Percentiles rank a stretch among this genome's conserved stretches.
phyloP scores from a whole-genome alignment of 1,140 invertebrate genomes.

The Dryas iulia region DNA sequence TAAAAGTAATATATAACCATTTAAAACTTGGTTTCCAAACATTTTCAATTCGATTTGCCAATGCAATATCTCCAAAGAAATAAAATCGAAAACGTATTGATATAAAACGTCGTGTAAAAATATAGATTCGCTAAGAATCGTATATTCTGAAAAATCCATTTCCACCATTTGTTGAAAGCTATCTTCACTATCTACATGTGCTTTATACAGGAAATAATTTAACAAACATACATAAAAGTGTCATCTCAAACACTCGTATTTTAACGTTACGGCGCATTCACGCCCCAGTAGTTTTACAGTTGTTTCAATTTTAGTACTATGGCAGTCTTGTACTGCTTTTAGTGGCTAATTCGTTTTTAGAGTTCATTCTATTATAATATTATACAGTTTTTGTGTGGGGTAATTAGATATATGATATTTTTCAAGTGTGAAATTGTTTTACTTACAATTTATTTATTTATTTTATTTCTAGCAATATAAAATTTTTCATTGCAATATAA shows the following conservation, averaged over 20 bases:
- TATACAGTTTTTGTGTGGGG: too few relatives aligned
- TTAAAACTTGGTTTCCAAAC: too few relatives aligned
- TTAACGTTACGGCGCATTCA: not conserved
- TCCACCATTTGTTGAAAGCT: not conserved
- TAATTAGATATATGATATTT: too few relatives aligned
- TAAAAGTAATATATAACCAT: too few relatives aligned
- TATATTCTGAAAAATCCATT: not conserved
- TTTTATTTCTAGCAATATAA: too few relatives aligned
- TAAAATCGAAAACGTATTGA: not conserved
- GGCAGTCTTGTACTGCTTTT: not conserved
- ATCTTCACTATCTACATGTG: not conserved
- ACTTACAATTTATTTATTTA: too few relatives aligned
- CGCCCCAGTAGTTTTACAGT: conserved; percentile 1
- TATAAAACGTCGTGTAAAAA: not conserved
- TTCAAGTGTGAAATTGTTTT: too few relatives aligned
- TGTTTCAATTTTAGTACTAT: conserved; percentile 1
- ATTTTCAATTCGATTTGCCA: too few relatives aligned
- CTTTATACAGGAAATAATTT: conserved; percentile 2
- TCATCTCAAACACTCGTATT: conserved; percentile 1
- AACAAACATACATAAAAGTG: conserved; percentile 1
- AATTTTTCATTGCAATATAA: too few relatives aligned
- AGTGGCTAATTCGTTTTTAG: not conserved
- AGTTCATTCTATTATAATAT: not conserved
- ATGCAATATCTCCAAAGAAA: too few relatives aligned
- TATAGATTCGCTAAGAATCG: not conserved